Evolutionary conservation across 1,140 invertebrate species (phyloP), one percentile per base, ranked within the genome.

Genomic region (Drosophila quadrilineata): DNA sequence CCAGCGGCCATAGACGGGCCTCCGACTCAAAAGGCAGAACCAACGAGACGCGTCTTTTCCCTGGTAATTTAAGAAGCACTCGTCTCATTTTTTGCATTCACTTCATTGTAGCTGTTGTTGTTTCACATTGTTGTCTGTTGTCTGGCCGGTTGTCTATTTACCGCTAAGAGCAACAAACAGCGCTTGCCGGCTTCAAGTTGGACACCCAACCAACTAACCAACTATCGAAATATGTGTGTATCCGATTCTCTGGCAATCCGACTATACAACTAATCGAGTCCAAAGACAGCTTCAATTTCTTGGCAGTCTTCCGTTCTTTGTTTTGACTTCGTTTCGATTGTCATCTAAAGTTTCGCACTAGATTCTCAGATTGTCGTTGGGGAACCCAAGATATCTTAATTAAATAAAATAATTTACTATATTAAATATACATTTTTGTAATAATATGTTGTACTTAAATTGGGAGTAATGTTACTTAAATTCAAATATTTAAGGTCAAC

Each of bases 151-250:
- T 64, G 63, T 76, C 76, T 64, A 64, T 82, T 77, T 82, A 82
- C 77, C 77, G 77, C 79, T 82, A 82, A 84, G 77, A 82, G 77
- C 73, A 84, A 77, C 69, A 77, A 76, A 76, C 75, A 73, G 64
- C 29, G 40, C 45, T 50, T 46, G 57, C 67, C 45, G 45, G 28
- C 33, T 40, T 40, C 36, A 67, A 76, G 63, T 76, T 70, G 56
- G 54, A 79, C 50, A 70, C 70, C 58, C 65, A 21, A 16, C 35
- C 17, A n/a, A n/a, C n/a, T n/a, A n/a, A n/a, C n/a, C n/a, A n/a
- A n/a, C n/a, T n/a, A n/a, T n/a, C n/a, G n/a, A n/a, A n/a, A n/a
- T n/a, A n/a, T n/a, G n/a, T n/a, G n/a, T n/a, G n/a, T n/a, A n/a
- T n/a, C n/a, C n/a, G n/a, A n/a, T n/a, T n/a, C n/a, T n/a, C 36